These are phyloP conservation scores for Sicus ferrugineus DNA, from an alignment of 2,888 invertebrate genomes.

Conservation along the genomic window DNA sequence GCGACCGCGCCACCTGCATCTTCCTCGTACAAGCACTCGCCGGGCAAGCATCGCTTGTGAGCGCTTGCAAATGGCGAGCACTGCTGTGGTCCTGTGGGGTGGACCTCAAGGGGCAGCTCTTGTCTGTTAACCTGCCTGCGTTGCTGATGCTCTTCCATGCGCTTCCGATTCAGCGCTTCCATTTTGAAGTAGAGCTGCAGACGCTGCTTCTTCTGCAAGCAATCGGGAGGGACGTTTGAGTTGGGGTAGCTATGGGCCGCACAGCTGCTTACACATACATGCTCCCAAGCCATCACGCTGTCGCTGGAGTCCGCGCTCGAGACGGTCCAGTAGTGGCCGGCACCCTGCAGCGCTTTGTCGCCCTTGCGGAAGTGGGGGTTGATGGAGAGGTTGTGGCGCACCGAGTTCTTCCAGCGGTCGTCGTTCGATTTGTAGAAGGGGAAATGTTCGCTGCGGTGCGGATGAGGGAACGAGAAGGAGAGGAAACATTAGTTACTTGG, in stretches of 20 bases:
- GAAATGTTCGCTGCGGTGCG: conserved; percentile 75
- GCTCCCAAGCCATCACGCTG: conserved; percentile 68
- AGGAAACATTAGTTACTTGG: not conserved
- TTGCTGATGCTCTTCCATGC: conserved; percentile 56
- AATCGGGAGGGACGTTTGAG: not conserved
- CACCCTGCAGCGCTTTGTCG: conserved; percentile 84
- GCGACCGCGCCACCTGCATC: conserved; percentile 61
- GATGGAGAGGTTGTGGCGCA: conserved; percentile 88
- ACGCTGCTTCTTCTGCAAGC: conserved; percentile 67
- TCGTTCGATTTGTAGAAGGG: conserved; percentile 90
- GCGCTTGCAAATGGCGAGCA: conserved; percentile 20
- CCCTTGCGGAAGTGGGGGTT: conserved; percentile 92
- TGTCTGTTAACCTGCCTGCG: conserved; percentile 48
- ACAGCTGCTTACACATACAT: conserved; percentile 61
- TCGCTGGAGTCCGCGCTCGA: conserved; percentile 72
- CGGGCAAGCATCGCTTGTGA: conserved; percentile 42
- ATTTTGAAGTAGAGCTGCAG: conserved; percentile 68
- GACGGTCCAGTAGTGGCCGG: conserved; percentile 89
- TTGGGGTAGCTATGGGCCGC: not conserved
- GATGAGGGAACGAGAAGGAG: conserved; percentile 6
- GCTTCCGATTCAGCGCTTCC: conserved; percentile 62
- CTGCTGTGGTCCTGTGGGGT: conserved; percentile 48
- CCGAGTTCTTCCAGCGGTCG: conserved; percentile 93
- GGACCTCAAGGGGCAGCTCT: conserved; percentile 42
- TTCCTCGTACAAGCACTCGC: conserved; percentile 56